These are phyloP conservation scores for Limosa lapponica DNA, from an alignment of 2,797 vertebrate genomes.

Conservation along the genomic window DNA sequence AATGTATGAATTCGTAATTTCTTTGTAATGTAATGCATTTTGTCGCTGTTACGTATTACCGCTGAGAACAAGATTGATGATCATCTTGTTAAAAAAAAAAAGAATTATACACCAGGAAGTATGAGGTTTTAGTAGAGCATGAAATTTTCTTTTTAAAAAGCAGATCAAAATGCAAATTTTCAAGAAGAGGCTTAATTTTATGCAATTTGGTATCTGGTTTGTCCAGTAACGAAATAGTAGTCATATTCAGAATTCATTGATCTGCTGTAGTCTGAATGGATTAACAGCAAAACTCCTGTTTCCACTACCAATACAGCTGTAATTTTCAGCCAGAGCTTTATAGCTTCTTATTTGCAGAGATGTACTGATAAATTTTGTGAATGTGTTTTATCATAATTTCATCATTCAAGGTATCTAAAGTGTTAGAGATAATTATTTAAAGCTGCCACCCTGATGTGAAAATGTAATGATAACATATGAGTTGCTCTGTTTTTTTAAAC, in stretches of 20 bases:
- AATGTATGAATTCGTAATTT: constrained; percentile 61
- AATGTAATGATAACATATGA: background rate
- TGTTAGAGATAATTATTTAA: background rate
- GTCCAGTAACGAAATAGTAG: background rate
- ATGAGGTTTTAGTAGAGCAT: background rate
- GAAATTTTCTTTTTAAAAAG: constrained; percentile 3
- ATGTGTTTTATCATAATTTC: background rate
- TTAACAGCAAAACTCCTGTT: background rate
- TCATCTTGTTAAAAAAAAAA: background rate
- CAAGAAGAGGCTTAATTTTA: background rate
- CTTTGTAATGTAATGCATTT: background rate
- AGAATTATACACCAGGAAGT: background rate
- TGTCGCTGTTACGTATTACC: background rate
- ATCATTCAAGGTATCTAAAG: background rate
- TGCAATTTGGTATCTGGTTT: background rate
- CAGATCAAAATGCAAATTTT: background rate
- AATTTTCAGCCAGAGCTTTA: background rate
- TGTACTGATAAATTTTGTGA: background rate
- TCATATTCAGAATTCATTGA: background rate
- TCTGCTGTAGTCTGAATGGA: background rate
- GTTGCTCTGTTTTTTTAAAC: background rate
- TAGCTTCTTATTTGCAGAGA: background rate
- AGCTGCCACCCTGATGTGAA: background rate
- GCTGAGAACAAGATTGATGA: background rate
- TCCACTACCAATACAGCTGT: background rate